Conservation (phyloP, 2,888 invertebrate genomes). For the Cephalotes varians region DNA sequence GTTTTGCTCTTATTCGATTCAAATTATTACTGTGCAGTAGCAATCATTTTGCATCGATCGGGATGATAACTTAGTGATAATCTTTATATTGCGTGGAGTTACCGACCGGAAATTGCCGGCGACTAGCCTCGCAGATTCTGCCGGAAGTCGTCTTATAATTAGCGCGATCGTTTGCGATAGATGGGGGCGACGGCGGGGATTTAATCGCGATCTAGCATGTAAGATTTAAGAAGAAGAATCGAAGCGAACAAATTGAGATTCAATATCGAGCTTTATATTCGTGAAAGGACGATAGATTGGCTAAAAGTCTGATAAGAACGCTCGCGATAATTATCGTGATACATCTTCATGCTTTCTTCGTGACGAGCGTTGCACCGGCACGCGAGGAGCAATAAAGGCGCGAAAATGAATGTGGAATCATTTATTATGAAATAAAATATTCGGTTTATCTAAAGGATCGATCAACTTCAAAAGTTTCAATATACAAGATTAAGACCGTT, state of each 20-base stretch:
- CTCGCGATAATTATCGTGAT: slow-evolving; percentile 23
- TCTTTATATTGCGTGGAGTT: slow-evolving; percentile 65
- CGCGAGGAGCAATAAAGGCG: neutral
- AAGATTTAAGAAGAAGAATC: neutral
- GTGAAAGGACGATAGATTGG: slow-evolving; percentile 22
- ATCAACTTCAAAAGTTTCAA: slow-evolving; percentile 4
- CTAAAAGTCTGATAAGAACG: slow-evolving; percentile 30
- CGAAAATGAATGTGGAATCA: slow-evolving; percentile 9
- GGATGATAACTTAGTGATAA: slow-evolving; percentile 69
- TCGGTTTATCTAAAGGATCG: neutral
- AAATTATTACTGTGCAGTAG: slow-evolving; percentile 53
- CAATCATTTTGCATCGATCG: slow-evolving; percentile 60
- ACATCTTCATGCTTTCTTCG: slow-evolving; percentile 8
- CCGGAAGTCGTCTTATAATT: slow-evolving; percentile 70
- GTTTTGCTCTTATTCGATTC: neutral
- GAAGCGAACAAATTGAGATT: slow-evolving; percentile 59
- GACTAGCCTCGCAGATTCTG: slow-evolving; percentile 31
- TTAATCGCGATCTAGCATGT: slow-evolving; percentile 55
- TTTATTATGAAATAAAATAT: slow-evolving; percentile 22
- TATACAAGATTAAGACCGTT: neutral
- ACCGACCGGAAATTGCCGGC: slow-evolving; percentile 68
- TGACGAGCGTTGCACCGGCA: neutral
- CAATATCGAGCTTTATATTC: slow-evolving; percentile 57
- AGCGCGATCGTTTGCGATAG: slow-evolving; percentile 57
- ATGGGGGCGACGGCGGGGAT: slow-evolving; percentile 18